phyloP scores from a whole-genome alignment of 2,888 invertebrate species.

The Amphipyra tragopoginis region DNA sequence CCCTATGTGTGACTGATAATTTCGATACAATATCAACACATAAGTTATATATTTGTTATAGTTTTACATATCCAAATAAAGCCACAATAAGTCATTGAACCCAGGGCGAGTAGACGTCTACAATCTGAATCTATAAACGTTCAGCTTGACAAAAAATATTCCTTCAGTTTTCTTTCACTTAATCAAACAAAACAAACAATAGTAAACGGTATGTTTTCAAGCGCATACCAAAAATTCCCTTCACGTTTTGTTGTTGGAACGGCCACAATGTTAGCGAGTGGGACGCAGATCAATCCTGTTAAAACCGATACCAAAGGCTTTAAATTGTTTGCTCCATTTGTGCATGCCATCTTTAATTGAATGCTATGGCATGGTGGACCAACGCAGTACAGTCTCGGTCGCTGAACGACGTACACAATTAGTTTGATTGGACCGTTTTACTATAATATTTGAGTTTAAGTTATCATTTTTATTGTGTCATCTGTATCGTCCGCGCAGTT shows the following conservation, averaged over 20 bases:
- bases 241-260: slow-evolving; percentile 30
- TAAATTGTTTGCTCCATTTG: slow-evolving; percentile 77
- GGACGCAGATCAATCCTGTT: slow-evolving; percentile 86
- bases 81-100: slow-evolving; percentile 36
- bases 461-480: slow-evolving; percentile 59
- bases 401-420: slow-evolving; percentile 58
- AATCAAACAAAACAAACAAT: slow-evolving; percentile 19
- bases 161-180: slow-evolving; percentile 12
- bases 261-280: slow-evolving; percentile 62
- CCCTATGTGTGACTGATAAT: slow-evolving; percentile 17
- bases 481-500: slow-evolving; percentile 57
- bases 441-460: slow-evolving; percentile 37
- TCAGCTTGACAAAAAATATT: slow-evolving; percentile 19
- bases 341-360: slow-evolving; percentile 81
- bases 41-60: slow-evolving; percentile 24
- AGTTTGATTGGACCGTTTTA: slow-evolving; percentile 13
- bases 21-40: slow-evolving; percentile 33
- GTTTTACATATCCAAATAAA: slow-evolving; percentile 26
- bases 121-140: slow-evolving; percentile 10
- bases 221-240: slow-evolving; percentile 36
- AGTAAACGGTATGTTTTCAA: slow-evolving; percentile 19
- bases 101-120: slow-evolving; percentile 7
- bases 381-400: slow-evolving; percentile 74
- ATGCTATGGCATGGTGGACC: slow-evolving; percentile 63
- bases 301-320: slow-evolving; percentile 81